phyloP scores from a whole-genome alignment of 64 coral and sea anemone genomes.

The Catalaphyllia jardinei region DNA sequence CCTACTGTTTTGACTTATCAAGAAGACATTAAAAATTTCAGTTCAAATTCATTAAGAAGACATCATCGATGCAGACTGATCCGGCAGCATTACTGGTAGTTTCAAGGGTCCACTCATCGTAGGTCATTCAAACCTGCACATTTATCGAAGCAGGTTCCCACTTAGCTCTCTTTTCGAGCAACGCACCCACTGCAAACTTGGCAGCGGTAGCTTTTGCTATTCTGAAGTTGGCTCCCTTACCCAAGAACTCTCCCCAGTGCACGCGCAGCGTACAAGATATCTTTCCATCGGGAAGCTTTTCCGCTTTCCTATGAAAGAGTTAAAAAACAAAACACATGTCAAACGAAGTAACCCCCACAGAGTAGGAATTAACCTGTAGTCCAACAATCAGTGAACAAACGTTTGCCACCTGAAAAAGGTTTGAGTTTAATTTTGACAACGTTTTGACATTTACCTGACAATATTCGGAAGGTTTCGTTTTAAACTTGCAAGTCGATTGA shows the following conservation, averaged over 20 bases:
- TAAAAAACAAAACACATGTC: neutral
- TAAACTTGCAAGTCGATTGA: too few relatives aligned
- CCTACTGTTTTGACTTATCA: neutral
- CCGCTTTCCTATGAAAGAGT: constrained; percentile 47
- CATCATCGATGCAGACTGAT: neutral
- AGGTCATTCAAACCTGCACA: neutral
- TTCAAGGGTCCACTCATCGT: neutral
- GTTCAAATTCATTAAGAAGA: too few relatives aligned
- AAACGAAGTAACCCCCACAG: too few relatives aligned
- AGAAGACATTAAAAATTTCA: too few relatives aligned
- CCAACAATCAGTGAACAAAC: too few relatives aligned
- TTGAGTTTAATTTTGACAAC: too few relatives aligned
- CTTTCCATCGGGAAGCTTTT: constrained; percentile 49
- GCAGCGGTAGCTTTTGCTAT: constrained; percentile 80
- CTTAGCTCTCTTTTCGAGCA: neutral
- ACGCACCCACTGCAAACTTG: constrained; percentile 50
- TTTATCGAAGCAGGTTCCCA: neutral
- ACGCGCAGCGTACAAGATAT: constrained; percentile 55
- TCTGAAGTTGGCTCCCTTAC: constrained; percentile 53
- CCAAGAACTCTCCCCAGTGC: constrained; percentile 70
- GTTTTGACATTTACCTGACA: too few relatives aligned
- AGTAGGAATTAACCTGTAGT: neutral
- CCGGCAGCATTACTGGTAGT: neutral
- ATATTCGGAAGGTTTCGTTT: too few relatives aligned
- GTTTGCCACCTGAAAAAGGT: too few relatives aligned